Base-by-base conservation (phyloP, 2,797 vertebrate species). In the Cirrhinus mrigala region DNA sequence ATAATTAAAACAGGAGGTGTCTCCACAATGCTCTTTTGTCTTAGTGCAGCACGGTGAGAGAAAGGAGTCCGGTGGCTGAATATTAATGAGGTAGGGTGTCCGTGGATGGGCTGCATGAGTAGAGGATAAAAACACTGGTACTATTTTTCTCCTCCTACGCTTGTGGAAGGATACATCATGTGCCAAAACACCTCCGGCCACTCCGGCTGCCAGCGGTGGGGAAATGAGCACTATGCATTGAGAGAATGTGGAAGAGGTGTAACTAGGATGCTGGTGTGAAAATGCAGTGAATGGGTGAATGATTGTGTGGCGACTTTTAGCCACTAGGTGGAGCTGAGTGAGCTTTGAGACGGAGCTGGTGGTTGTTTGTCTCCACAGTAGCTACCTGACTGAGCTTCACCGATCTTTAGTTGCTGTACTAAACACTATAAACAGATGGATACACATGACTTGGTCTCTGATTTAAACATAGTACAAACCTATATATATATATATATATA, bases 1-100 rank as follows among this genome's bases (percentile, higher is more conserved):
- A 81, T 94, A 95, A 95, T 95, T 94, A 95, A 95, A 95, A 92
- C 94, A 95, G 94, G 94, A 95, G 94, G 93, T 89, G 92, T 90
- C 91, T 89, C 56, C 92, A 95, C 94, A 96, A 95, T 93, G 88
- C 70, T 88, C 93, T 94, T 95, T 95, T 96, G 95, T 96, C 94
- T 96, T 95, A 94, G 89, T 89, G 92, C 91, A 91, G 54, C 90
- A 88, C 86, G 79, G 90, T 89, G 89, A 71, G 91, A 79, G 91
- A 91, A 75, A 91, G 89, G 91, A 90, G 86, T 79, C 89, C 87
- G 91, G 92, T 89, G 85, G 74, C 92, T 79, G 95, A 93, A 96
- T 96, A 93, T 95, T 94, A 94, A 96, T 95, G 91, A 95, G 93
- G 88, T 89, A 90, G 92, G 92, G 93, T 93, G 92, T 94, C 92